phyloP scores from a whole-genome alignment of 2,113 vertebrate species.

The Sinocyclocheilus maitianheensis region DNA sequence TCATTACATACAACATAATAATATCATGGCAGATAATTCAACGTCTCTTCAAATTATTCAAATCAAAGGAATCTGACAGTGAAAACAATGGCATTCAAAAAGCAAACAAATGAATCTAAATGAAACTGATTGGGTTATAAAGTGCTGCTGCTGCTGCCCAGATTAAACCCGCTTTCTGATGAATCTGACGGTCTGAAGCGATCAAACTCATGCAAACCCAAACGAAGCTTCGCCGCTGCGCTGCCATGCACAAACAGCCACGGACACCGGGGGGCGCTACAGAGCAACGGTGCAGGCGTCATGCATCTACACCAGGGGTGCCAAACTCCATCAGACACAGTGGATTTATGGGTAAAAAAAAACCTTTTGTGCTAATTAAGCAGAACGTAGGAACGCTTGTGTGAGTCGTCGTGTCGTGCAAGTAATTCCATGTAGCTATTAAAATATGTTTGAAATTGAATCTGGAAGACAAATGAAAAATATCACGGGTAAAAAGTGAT shows the following conservation, averaged over 20 bases:
- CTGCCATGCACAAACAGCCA: slow-evolving; percentile 53
- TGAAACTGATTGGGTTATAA: not conserved
- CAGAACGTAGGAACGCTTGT: not conserved
- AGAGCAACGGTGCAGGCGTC: slow-evolving; percentile 46
- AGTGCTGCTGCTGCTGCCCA: not conserved
- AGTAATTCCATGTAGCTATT: no score
- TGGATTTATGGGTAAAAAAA: no score
- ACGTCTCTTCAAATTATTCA: not conserved
- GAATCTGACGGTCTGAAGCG: not conserved
- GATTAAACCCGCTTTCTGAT: not conserved
- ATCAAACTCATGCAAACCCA: slow-evolving; percentile 49
- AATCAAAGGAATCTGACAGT: not conserved
- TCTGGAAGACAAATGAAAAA: no score
- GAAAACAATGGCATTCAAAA: slow-evolving; percentile 18
- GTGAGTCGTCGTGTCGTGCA: no score
- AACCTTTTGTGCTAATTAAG: not conserved
- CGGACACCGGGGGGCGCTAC: slow-evolving; percentile 46
- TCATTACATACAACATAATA: slow-evolving; percentile 28
- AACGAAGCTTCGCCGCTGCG: not conserved
- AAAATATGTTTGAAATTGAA: no score
- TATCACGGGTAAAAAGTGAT: no score
- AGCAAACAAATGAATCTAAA: slow-evolving; percentile 10
- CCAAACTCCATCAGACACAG: not conserved
- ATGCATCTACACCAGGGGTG: slow-evolving; percentile 53
- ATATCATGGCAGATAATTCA: slow-evolving; percentile 30